These are phyloP conservation scores for Sciurus carolinensis DNA, from an alignment of 2,797 vertebrate species.

Conservation along the genomic window DNA sequence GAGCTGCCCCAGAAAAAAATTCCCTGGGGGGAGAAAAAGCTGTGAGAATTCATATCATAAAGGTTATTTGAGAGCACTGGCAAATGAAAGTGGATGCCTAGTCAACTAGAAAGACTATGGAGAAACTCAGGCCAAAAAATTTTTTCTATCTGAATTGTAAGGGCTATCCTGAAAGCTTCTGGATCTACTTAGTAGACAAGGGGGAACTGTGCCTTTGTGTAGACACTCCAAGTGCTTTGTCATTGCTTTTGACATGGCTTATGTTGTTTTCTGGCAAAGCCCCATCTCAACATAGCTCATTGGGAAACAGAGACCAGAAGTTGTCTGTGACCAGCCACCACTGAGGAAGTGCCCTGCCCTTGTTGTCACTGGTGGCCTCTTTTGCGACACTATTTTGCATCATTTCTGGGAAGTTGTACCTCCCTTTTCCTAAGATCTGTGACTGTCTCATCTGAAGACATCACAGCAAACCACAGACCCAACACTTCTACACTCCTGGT, in stretches of 20 bases:
- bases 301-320: slow-evolving; percentile 74
- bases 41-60: slow-evolving; percentile 21
- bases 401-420: slow-evolving; percentile 76
- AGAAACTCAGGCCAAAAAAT: slow-evolving; percentile 41
- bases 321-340: slow-evolving; percentile 2
- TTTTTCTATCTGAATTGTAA: slow-evolving; percentile 2
- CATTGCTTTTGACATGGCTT: slow-evolving; percentile 49
- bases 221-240: slow-evolving; percentile 39
- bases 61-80: not conserved
- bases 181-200: not conserved
- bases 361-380: slow-evolving; percentile 50
- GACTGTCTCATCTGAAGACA: slow-evolving; percentile 67
- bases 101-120: not conserved
- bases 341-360: slow-evolving; percentile 73
- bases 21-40: not conserved
- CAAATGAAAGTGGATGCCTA: not conserved
- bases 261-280: slow-evolving; percentile 65
- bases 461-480: slow-evolving; percentile 77
- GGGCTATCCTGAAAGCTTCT: not conserved
- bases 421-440: slow-evolving; percentile 62
- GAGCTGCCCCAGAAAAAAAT: not conserved
- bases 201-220: not conserved
- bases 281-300: slow-evolving; percentile 56
- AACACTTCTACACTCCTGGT: not conserved
- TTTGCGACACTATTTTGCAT: slow-evolving; percentile 77